A percentile compares a stretch with the other conserved stretches of the same genome.
phyloP scores from a whole-genome alignment of 1,140 invertebrate species.

The Arctopsyche grandis region DNA sequence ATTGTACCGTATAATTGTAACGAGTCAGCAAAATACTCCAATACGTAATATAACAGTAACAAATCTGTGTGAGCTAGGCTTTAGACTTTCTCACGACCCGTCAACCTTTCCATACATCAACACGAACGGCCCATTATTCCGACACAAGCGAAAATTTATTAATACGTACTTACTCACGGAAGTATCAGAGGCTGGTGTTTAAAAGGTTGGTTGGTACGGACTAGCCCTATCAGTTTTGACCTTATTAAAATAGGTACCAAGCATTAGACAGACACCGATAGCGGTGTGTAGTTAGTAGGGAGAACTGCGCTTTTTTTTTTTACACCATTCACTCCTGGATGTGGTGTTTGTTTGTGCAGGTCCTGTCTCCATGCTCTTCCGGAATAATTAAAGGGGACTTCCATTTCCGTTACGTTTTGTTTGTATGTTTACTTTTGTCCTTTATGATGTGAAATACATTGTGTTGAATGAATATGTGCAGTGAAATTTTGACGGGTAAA shows the following conservation, averaged over 20 bases:
- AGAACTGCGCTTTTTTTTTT: not conserved
- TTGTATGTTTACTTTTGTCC: not conserved
- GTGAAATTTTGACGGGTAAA: not conserved
- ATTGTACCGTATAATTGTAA: too few relatives aligned
- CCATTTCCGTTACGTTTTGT: not conserved
- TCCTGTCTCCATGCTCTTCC: not conserved
- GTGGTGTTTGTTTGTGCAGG: not conserved
- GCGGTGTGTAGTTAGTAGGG: not conserved
- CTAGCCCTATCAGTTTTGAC: constrained; percentile 42
- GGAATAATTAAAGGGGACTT: too few relatives aligned
- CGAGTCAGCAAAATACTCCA: too few relatives aligned
- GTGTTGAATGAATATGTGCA: not conserved
- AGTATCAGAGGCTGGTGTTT: constrained; percentile 37
- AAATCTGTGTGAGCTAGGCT: too few relatives aligned
- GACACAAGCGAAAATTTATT: constrained; percentile 23
- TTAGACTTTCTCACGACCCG: too few relatives aligned
- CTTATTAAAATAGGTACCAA: constrained; percentile 48
- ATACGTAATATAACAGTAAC: too few relatives aligned
- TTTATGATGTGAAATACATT: not conserved
- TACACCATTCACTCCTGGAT: not conserved
- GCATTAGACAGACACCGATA: constrained; percentile 42
- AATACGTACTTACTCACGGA: constrained; percentile 29
- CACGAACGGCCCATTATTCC: too few relatives aligned
- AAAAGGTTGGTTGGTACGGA: constrained; percentile 45
- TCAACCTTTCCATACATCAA: too few relatives aligned